These are phyloP conservation scores for Caenorhabditis sp. DNA, from an alignment of 2,888 invertebrate genomes.

Conservation along the genomic window DNA sequence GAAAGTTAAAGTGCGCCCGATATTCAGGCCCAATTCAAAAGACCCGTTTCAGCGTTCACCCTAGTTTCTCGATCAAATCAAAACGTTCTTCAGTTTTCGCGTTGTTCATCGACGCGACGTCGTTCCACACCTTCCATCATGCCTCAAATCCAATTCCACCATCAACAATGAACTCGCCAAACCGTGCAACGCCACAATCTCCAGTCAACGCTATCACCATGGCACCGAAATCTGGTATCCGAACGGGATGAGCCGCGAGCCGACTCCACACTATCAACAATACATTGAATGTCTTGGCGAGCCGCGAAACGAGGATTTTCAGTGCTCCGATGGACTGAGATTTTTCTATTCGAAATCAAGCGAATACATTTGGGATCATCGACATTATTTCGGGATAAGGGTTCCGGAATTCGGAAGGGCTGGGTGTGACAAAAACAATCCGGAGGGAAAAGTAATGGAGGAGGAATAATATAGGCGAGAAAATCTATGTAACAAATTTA, in stretches of 20 bases:
- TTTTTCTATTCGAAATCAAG: not conserved
- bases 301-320: constrained; percentile 2
- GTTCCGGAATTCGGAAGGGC: constrained; percentile 1
- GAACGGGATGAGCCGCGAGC: not conserved
- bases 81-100: not conserved
- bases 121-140: constrained; percentile 7
- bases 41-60: no score
- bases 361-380: constrained; percentile 7
- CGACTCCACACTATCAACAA: not conserved
- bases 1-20: no score
- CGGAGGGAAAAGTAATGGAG: not conserved
- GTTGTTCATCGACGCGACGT: constrained; percentile 2
- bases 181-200: not conserved
- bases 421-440: not conserved
- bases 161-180: not conserved
- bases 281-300: not conserved
- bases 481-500: no score
- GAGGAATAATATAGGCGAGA: no score
- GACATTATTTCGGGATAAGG: constrained; percentile 5
- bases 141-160: not conserved
- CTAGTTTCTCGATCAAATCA: no score
- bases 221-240: constrained; percentile 6
- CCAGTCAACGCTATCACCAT: not conserved
- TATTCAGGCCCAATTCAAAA: no score
- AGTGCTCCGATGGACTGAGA: not conserved